Conservation (phyloP, 2,113 vertebrate genomes). For the Phalacrocorax pelagicus region DNA sequence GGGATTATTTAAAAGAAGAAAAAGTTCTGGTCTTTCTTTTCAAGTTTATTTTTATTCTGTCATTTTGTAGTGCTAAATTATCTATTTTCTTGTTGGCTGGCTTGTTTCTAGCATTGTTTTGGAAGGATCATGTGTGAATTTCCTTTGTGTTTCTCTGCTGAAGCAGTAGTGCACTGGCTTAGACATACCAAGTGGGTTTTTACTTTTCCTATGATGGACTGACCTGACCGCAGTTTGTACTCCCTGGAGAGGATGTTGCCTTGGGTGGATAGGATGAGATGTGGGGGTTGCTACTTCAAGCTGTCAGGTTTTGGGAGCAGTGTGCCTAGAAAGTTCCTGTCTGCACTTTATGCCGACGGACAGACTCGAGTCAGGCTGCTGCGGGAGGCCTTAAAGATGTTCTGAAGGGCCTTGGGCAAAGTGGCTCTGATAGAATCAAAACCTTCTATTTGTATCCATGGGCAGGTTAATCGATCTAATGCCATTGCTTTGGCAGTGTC, state of each 20-base stretch:
- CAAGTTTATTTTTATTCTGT: not conserved
- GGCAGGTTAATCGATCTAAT: not conserved
- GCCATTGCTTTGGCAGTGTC: not conserved
- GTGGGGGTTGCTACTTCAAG: not conserved
- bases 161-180: not conserved
- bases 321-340: not conserved
- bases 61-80: not conserved
- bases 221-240: not conserved
- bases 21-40: not conserved
- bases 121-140: not conserved
- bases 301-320: not conserved
- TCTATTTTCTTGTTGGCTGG: not conserved
- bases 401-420: not conserved
- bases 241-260: not conserved
- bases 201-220: not conserved
- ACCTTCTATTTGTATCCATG: not conserved
- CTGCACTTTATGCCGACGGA: not conserved
- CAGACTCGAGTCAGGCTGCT: not conserved
- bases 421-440: not conserved
- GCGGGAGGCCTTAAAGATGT: not conserved
- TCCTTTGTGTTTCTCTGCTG: not conserved
- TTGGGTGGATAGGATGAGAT: not conserved
- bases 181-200: not conserved
- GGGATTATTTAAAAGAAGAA: fast-evolving
- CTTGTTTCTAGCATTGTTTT: not conserved